These are phyloP conservation scores for Sinocyclocheilus maitianheensis DNA, from an alignment of 2,113 vertebrate species.

Conservation along the genomic window DNA sequence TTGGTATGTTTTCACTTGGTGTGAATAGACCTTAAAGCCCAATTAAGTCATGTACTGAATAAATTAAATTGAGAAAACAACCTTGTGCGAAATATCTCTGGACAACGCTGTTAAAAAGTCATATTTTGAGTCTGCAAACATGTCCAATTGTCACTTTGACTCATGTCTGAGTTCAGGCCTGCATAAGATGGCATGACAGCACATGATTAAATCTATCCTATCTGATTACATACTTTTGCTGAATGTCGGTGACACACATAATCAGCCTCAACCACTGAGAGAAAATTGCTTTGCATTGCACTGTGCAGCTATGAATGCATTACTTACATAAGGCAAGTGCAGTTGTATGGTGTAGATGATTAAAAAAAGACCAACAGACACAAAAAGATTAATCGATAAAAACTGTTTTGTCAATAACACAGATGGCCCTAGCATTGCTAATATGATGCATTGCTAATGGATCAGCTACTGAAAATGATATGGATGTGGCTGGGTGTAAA, in stretches of 20 bases:
- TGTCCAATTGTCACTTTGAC: constrained; percentile 41
- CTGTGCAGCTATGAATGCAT: constrained; percentile 35
- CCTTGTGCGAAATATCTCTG: not conserved
- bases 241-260: constrained; percentile 45
- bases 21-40: not conserved
- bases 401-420: constrained; percentile 19
- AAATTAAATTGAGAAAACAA: constrained; percentile 1
- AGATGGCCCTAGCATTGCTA: constrained; percentile 5
- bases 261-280: constrained; percentile 47
- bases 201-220: constrained; percentile 58
- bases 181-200: constrained; percentile 47
- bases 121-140: constrained; percentile 8
- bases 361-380: constrained; percentile 3
- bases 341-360: constrained; percentile 2
- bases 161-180: constrained; percentile 38
- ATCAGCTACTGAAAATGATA: not conserved
- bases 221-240: constrained; percentile 49
- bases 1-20: not conserved
- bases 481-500: not conserved
- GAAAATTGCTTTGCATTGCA: constrained; percentile 30
- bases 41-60: not conserved
- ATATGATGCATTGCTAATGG: not conserved
- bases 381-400: constrained; percentile 20
- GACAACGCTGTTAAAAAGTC: not conserved
- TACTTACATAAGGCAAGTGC: not conserved